Evolutionary conservation across 2,113 vertebrate genomes (phyloP).

Genomic region (Platichthys stellatus): DNA sequence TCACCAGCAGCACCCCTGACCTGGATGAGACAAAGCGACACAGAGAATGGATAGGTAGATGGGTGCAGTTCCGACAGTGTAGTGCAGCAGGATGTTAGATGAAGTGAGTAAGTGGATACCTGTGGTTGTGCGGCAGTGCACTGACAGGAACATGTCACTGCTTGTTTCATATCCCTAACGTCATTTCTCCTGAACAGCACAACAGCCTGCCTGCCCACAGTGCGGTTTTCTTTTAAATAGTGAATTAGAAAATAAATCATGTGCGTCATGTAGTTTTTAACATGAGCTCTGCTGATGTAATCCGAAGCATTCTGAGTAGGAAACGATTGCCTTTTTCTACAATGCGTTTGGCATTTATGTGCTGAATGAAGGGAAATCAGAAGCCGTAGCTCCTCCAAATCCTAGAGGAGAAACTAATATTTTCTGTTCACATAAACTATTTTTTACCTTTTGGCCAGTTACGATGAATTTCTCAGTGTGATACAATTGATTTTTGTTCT

Average conservation of each 20-base stretch:
- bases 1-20: not conserved
- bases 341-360: not conserved
- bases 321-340: not conserved
- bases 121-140: not conserved
- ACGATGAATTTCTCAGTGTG: not conserved
- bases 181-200: not conserved
- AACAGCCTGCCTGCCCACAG: not conserved
- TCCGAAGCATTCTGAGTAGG: not conserved
- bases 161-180: not conserved
- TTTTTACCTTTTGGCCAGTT: not conserved
- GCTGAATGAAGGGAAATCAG: not conserved
- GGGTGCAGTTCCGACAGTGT: not conserved
- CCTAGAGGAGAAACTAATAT: not conserved
- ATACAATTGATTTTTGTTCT: not conserved
- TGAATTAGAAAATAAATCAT: no score
- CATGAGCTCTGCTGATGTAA: no score
- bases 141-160: constrained; percentile 1
- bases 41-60: not conserved
- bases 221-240: not conserved
- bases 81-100: not conserved
- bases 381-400: not conserved
- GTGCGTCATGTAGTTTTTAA: not conserved
- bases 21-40: not conserved
- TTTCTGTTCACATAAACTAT: not conserved
- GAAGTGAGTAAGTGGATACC: not conserved